Conservation (phyloP, 2,113 vertebrate genomes). For the Micromys minutus region DNA sequence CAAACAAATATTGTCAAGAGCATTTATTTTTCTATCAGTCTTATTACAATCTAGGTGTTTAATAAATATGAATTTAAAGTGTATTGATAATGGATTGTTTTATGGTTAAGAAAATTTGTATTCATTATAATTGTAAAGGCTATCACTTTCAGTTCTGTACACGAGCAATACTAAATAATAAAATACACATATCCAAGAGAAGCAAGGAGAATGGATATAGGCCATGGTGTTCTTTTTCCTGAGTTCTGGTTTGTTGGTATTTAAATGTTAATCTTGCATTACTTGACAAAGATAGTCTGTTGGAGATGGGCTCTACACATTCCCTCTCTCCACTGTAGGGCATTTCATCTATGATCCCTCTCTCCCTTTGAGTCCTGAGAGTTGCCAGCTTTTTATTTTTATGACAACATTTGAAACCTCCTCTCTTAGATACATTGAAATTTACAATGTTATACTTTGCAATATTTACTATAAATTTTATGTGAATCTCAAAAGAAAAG, state of each 20-base stretch:
- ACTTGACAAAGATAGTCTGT: neutral
- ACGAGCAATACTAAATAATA: neutral
- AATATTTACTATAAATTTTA: neutral
- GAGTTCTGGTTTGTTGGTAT: fast-evolving
- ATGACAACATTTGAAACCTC: neutral
- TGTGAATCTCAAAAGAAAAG: neutral
- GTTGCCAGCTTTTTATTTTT: neutral
- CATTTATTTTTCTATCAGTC: neutral
- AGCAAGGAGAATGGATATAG: neutral
- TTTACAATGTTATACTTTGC: neutral
- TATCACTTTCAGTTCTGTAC: neutral
- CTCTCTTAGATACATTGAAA: neutral
- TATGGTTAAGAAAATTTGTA: neutral
- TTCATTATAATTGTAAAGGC: neutral
- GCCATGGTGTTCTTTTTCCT: neutral
- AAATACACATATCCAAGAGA: neutral
- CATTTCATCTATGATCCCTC: too few species aligned
- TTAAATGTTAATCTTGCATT: neutral
- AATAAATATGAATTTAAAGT: neutral
- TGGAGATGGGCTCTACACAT: too few species aligned
- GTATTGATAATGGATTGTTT: neutral
- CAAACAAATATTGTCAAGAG: neutral
- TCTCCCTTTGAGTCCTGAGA: too few species aligned
- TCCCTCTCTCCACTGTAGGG: too few species aligned
- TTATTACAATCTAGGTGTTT: neutral